phyloP scores from a whole-genome alignment of 1,140 invertebrate species.

The Zaprionus inermis region DNA sequence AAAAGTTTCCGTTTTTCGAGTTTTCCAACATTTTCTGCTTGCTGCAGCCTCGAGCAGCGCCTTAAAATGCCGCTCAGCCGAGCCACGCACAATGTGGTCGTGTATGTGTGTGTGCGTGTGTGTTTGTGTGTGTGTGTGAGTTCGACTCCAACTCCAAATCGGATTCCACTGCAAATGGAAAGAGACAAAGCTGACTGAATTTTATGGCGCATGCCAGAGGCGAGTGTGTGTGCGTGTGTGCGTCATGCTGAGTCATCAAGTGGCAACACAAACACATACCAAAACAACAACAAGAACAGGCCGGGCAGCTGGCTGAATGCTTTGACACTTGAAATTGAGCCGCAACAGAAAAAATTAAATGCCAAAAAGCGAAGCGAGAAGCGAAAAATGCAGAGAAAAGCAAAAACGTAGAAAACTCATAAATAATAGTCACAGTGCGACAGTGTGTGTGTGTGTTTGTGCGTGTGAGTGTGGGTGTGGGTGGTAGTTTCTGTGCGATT shows the following conservation, averaged over 20 bases:
- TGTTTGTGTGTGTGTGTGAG: no score
- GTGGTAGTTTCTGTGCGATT: conserved; percentile 17
- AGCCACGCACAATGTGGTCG: conserved; percentile 4
- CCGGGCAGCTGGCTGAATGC: conserved; percentile 36
- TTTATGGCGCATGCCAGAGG: conserved; percentile 45
- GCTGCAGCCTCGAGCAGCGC: conserved; percentile 5
- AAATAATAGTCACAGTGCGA: conserved; percentile 63
- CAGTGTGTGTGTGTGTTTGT: conserved; percentile 11
- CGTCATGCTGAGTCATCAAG: conserved; percentile 68
- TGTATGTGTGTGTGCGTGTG: conserved; percentile 11
- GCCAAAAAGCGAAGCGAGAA: conserved; percentile 60
- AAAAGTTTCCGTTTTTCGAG: conserved; percentile 47
- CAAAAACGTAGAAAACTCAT: conserved; percentile 75
- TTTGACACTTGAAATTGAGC: conserved; percentile 80
- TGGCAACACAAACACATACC: conserved; percentile 16
- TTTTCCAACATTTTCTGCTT: conserved; percentile 23
- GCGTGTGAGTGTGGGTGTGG: conserved; percentile 3
- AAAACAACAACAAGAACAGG: neutral
- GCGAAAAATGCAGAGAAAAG: conserved; percentile 71
- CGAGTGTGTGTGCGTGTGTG: conserved; percentile 9
- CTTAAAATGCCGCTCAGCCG: conserved; percentile 5
- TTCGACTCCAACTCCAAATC: conserved; percentile 1
- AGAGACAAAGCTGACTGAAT: conserved; percentile 33
- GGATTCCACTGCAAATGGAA: conserved; percentile 10
- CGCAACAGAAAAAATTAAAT: conserved; percentile 68